These are phyloP conservation scores for Condylura cristata DNA, from an alignment of 2,113 vertebrate species.

Conservation along the genomic window DNA sequence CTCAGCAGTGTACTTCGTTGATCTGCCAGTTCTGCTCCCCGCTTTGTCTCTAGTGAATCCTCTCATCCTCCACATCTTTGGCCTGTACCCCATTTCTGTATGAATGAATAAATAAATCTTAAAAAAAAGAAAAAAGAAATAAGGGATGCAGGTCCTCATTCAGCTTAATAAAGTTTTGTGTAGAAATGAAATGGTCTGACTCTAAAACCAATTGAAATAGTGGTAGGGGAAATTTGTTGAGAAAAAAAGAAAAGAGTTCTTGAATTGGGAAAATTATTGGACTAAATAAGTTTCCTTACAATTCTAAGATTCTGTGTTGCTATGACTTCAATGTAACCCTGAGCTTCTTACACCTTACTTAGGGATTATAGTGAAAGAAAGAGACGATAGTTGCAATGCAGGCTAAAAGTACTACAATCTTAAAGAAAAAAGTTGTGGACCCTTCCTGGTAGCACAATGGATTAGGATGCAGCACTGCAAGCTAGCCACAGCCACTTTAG, in stretches of 20 bases:
- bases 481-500: too few relatives aligned
- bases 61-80: too few relatives aligned
- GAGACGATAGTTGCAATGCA: not conserved
- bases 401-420: not conserved
- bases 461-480: too few relatives aligned
- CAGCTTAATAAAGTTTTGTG: not conserved
- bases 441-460: too few relatives aligned
- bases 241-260: not conserved
- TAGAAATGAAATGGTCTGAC: not conserved
- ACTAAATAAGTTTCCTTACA: not conserved
- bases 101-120: too few relatives aligned
- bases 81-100: too few relatives aligned
- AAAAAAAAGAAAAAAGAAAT: too few relatives aligned
- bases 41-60: too few relatives aligned
- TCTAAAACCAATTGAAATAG: not conserved
- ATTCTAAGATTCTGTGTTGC: not conserved
- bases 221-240: not conserved
- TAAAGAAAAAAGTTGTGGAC: not conserved
- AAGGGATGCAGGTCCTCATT: not conserved
- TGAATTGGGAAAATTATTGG: not conserved
- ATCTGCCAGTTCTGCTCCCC: too few relatives aligned
- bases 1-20: too few relatives aligned
- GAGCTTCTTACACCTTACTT: not conserved
- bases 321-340: not conserved
- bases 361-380: not conserved